Base-by-base conservation (phyloP, 2,888 invertebrate species). In the Epistrophe eligans region DNA sequence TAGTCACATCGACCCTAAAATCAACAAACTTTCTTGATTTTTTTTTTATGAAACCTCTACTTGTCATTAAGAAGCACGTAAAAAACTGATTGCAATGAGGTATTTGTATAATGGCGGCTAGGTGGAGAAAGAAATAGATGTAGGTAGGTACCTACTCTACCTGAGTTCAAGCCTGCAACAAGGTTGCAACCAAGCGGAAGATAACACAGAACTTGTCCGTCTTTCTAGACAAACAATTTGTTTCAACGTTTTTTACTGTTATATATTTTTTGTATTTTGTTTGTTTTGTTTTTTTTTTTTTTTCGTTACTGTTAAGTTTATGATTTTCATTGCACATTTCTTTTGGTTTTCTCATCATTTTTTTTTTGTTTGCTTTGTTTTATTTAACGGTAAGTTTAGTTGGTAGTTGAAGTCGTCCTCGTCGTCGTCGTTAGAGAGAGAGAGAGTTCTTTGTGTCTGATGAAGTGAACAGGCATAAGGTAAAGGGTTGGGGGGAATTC, bases 161-260 rank as follows among this genome's bases (percentile, higher is more conserved):
- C 19, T 50, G 35, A 19, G 52, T 74, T 55, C 73, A 66, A 48
- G 62, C 60, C 64, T 77, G 80, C 84, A 84, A 84, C 84, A 85
- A 85, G 77, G 77, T 85, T 85, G 81, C 81, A 81, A 50, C 73
- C 62, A 55, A 67, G 73, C 62, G 52, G 48, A 81, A 85, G 81
- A 85, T 81, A 81, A 70, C 67, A 81, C 77, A 81, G 43, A 77
- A 85, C 81, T 81, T 85, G 84, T 85, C 84, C 81, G 77, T 85
- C 84, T 85, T 85, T 43, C 77, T 85, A 81, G 84, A 85, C 84
- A 81, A 85, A 85, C 84, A 85, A 85, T 85, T 85, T 81, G 84
- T 81, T 85, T 77, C 81, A 62, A 55, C 70, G 15, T 77, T 77
- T 84, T 79, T 73, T 73, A 67, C 57, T 73, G 17, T 48, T 45